A percentile compares a stretch with the other conserved stretches of the same genome.
Evolutionary conservation across 2,113 vertebrate species (phyloP).

Genomic region (Gymnobelideus leadbeateri): DNA sequence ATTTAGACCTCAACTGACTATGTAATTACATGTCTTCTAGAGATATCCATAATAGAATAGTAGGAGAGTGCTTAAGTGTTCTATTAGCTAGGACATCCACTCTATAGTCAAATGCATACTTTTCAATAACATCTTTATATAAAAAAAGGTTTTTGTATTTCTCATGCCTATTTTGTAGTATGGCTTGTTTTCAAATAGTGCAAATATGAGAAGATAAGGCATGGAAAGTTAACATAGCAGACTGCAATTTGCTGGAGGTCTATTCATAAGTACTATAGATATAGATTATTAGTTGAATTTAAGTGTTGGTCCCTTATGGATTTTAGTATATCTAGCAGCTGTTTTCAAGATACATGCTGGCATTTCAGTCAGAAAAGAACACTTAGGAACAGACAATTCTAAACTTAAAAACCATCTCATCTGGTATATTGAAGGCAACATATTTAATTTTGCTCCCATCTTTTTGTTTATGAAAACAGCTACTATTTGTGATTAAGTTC

Average conservation of each 20-base stretch:
- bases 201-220: neutral
- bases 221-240: neutral
- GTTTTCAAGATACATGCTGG: neutral
- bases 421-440: neutral
- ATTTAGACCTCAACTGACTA: neutral
- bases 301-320: neutral
- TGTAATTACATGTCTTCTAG: neutral
- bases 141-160: neutral
- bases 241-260: neutral
- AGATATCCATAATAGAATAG: neutral
- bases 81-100: neutral
- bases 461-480: neutral
- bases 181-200: constrained; percentile 15
- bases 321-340: constrained; percentile 15
- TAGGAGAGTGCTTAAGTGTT: neutral
- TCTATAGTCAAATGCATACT: neutral
- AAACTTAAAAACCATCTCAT: constrained; percentile 25
- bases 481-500: neutral
- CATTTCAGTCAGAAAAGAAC: neutral
- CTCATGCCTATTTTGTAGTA: constrained; percentile 12
- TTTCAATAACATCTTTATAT: neutral
- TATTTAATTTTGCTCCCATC: neutral
- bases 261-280: neutral
- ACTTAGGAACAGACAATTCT: neutral
- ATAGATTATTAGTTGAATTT: neutral